phyloP scores from a whole-genome alignment of 2,888 invertebrate genomes.

The Lamproptera curius region DNA sequence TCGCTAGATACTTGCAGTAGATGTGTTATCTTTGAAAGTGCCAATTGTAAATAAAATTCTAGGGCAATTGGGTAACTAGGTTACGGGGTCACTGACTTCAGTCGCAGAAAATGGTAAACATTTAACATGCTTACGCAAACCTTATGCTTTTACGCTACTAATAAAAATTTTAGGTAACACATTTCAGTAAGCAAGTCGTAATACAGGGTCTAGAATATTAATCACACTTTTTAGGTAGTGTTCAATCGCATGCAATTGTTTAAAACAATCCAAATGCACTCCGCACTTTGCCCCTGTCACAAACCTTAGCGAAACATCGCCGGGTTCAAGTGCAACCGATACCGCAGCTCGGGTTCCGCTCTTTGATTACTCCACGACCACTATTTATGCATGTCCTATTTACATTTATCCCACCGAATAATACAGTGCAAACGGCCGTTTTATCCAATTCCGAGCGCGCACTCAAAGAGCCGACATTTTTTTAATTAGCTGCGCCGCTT shows the following conservation, averaged over 20 bases:
- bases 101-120: too few species aligned
- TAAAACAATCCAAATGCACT: not conserved
- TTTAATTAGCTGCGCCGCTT: slow-evolving; percentile 52
- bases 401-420: slow-evolving; percentile 20
- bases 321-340: not conserved
- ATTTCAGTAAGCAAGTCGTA: too few species aligned
- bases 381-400: slow-evolving; percentile 15
- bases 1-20: too few species aligned
- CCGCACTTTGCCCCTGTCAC: not conserved
- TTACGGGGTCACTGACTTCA: too few species aligned
- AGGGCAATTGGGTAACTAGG: too few species aligned
- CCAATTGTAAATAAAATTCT: too few species aligned
- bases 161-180: not conserved
- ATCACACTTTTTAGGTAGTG: too few species aligned
- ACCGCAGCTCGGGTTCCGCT: not conserved
- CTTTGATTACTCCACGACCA: not conserved
- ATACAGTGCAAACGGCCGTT: slow-evolving; percentile 16
- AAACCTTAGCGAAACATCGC: not conserved
- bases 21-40: too few species aligned
- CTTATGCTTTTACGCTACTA: not conserved
- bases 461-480: slow-evolving; percentile 33
- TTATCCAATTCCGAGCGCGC: slow-evolving; percentile 18
- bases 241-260: not conserved
- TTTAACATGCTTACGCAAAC: too few species aligned
- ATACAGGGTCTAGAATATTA: too few species aligned